These are phyloP conservation scores for Boleophthalmus pectinirostris DNA, from an alignment of 2,113 vertebrate genomes.

Conservation along the genomic window DNA sequence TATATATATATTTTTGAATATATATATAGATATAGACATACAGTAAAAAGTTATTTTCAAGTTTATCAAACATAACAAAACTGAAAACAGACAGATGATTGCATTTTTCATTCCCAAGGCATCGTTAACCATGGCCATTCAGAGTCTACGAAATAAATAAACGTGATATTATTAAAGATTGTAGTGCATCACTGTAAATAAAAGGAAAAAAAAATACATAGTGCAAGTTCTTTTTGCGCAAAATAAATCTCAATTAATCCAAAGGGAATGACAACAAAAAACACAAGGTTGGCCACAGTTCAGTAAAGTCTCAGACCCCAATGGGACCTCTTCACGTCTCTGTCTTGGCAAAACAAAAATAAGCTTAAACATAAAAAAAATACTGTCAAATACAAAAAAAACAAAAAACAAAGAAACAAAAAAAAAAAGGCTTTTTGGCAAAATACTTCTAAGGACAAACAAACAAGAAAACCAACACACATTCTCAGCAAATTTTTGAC, in stretches of 20 bases:
- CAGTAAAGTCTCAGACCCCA: conserved; percentile 32
- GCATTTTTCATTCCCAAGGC: conserved; percentile 87
- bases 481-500: conserved; percentile 55
- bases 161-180: conserved; percentile 87
- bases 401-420: conserved; percentile 55
- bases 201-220: conserved; percentile 80
- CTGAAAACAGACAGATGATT: conserved; percentile 78
- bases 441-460: conserved; percentile 83
- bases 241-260: conserved; percentile 72
- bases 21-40: conserved; percentile 72
- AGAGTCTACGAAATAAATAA: conserved; percentile 89
- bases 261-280: conserved; percentile 80
- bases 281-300: conserved; percentile 47
- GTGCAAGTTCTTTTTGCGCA: conserved; percentile 86
- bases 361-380: conserved; percentile 77
- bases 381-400: conserved; percentile 71
- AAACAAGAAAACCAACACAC: conserved; percentile 42
- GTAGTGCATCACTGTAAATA: conserved; percentile 95
- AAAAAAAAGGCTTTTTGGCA: conserved; percentile 85
- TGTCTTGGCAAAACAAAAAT: conserved; percentile 74
- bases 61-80: conserved; percentile 86
- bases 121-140: conserved; percentile 93
- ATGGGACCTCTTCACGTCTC: conserved; percentile 31
- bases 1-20: conserved; percentile 79
- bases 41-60: conserved; percentile 86